A percentile compares a stretch with the other conserved stretches of the same genome.
Conservation (phyloP, 2,113 vertebrate species). For the Lycaon pictus region DNA sequence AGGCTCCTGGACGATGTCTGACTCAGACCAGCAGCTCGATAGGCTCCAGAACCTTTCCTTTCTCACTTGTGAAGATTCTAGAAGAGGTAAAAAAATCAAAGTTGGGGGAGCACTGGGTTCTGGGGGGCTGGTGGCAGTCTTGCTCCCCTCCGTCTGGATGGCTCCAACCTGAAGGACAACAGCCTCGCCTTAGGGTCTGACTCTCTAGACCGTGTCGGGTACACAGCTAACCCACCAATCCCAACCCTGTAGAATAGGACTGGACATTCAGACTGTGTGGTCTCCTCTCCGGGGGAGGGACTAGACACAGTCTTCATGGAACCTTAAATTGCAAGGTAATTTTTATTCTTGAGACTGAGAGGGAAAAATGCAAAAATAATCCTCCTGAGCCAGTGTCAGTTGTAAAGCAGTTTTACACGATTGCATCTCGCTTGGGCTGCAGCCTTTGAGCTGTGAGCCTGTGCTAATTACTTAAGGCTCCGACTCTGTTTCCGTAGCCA, state of each 20-base stretch:
- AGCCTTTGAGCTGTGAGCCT: neutral
- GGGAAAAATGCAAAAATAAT: neutral
- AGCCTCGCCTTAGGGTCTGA: neutral
- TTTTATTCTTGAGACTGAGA: constrained; percentile 2
- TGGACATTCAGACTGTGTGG: neutral
- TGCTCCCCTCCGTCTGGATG: neutral
- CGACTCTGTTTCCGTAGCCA: neutral
- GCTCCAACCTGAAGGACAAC: neutral
- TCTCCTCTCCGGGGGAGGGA: neutral
- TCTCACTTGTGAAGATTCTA: neutral
- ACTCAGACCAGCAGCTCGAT: neutral
- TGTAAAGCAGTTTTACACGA: neutral
- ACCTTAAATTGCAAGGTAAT: neutral
- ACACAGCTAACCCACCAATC: neutral
- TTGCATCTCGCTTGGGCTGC: neutral
- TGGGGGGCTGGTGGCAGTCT: neutral
- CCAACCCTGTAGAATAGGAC: neutral
- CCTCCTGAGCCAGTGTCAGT: neutral
- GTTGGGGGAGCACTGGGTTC: neutral
- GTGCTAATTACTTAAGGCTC: neutral
- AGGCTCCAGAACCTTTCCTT: neutral
- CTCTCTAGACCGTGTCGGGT: neutral
- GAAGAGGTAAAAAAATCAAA: neutral
- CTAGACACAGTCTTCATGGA: neutral
- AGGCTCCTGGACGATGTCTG: rapidly evolving